Evolutionary conservation across 2,113 vertebrate species (phyloP), one percentile per base, ranked within the genome.

Genomic region (Amblyopsis rosae): DNA sequence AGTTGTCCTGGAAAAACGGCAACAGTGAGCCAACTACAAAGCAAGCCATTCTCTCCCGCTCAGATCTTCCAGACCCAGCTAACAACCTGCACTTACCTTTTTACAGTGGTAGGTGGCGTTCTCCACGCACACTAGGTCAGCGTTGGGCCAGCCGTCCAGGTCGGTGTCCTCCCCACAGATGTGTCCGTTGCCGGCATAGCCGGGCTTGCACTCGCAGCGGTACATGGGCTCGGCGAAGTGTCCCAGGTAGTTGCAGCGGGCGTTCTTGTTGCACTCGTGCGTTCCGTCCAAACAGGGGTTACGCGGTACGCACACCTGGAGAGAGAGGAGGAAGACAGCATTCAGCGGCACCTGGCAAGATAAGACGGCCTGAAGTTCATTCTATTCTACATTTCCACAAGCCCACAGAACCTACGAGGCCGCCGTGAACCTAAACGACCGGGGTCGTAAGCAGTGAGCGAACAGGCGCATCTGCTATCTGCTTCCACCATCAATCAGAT

Each of bases 71-170:
- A 15, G 53, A 54, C 9, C 13, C 3, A 65, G 35, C 35, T 6
- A 33, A 33, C 58, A 12, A 61, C 12, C 11, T 0, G 2, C 7
- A 57, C 48, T 0, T 76, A 99, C 98, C 88, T 98, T 98, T 86
- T 95, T 98, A 89, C 97, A 99, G 89, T 99, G 98, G 83, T 99
- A 99, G 33, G 98, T 99, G 33, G 98, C 97, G 3, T 99, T 99
- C 78, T 95, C 95, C 80, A 99, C 96, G 62, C 98, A 99, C 73
- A 94, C 92, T 75, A 99, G 93, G 69, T 98, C 91, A 67, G 95
- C 90, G 9, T 99, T 99, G 77, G 98, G 98, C 98, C 98, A 99
- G 56, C 98, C 98, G 41, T 99, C 98, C 73, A 99, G 88, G 84
- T 99, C 98, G 0, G 96, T 96, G 79, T 99, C 98, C 90, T 99